phyloP scores from a whole-genome alignment of 1,140 invertebrate species.

The Halesus radiatus region DNA sequence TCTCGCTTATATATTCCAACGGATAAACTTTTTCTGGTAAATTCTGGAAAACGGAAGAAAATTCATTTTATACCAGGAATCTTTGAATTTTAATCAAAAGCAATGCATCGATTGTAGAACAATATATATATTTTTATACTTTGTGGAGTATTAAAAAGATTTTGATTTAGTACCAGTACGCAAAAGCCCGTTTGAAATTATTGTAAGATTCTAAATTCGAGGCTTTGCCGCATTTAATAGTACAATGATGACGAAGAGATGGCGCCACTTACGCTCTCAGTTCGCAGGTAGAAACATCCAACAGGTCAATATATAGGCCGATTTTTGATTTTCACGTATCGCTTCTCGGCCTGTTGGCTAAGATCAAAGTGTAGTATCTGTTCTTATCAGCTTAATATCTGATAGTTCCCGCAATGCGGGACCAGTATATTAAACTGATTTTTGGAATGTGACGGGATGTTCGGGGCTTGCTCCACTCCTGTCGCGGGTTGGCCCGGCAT shows the following conservation, averaged over 20 bases:
- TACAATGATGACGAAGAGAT: background rate
- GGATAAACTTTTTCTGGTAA: too few relatives aligned
- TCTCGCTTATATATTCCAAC: too few relatives aligned
- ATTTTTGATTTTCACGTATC: constrained; percentile 58
- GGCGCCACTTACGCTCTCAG: background rate
- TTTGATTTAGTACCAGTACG: too few relatives aligned
- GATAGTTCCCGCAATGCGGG: constrained; percentile 71
- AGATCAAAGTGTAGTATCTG: constrained; percentile 72
- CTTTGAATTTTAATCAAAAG: too few relatives aligned
- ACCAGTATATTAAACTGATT: constrained; percentile 75
- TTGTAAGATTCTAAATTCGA: too few relatives aligned
- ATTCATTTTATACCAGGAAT: too few relatives aligned
- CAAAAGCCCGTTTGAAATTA: too few relatives aligned
- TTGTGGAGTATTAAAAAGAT: too few relatives aligned
- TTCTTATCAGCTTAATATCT: constrained; percentile 77
- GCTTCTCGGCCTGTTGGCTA: constrained; percentile 68
- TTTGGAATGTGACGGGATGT: constrained; percentile 70
- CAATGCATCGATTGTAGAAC: too few relatives aligned
- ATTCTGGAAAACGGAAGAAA: too few relatives aligned
- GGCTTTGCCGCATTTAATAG: too few relatives aligned
- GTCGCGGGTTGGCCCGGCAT: constrained; percentile 73
- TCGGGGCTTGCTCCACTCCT: constrained; percentile 71
- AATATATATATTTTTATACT: too few relatives aligned
- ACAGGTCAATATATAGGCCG: background rate
- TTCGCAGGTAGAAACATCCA: background rate